Base-by-base conservation (phyloP, 2,888 invertebrate species). In the Heliconius hortense region DNA sequence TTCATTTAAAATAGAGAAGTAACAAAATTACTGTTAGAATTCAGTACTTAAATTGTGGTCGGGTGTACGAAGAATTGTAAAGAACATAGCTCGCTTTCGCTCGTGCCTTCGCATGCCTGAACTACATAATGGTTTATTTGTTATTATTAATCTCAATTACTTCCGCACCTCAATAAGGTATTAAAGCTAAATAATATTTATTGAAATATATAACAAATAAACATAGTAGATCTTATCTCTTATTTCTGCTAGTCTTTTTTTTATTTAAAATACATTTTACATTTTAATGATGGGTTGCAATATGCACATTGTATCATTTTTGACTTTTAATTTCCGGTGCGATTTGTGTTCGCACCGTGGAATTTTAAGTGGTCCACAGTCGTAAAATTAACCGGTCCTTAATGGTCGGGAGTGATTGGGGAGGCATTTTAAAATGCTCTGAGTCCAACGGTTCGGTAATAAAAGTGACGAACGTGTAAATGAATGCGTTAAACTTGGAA, bases 271-370 rank as follows among this genome's bases (percentile, higher is more conserved):
- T 39, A 64, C 24, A 66, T 39, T 35, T 64, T 64, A 39, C n/a
- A 24, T n/a, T 8, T 66, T 43, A 66, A 39, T 39, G 15, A 70
- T 39, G 87, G 87, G 88, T 89, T 90, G 87, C 91, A 91, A 91
- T 90, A 91, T 88, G 84, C 83, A 43, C 39, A 83, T 82, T 84
- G 82, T 82, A 87, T 86, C 86, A 86, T 87, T 84, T 85, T 85
- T 84, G 85, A 86, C 85, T 85, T 86, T 87, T 86, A 86, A 89
- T 90, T 89, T 90, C 91, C 89, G 89, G 89, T 85, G 85, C 84
- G 86, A 89, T 90, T 90, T 87, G 85, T 87, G 86, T 79, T 83
- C 85, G 84, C 85, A 86, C 79, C 78, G 80, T 74, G 82, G 84
- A 84, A 84, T 83, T 82, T 85, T 85, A 85, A 85, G 85, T 84